Conservation (phyloP, 2,797 vertebrate genomes). For the Sebastes vulpes region DNA sequence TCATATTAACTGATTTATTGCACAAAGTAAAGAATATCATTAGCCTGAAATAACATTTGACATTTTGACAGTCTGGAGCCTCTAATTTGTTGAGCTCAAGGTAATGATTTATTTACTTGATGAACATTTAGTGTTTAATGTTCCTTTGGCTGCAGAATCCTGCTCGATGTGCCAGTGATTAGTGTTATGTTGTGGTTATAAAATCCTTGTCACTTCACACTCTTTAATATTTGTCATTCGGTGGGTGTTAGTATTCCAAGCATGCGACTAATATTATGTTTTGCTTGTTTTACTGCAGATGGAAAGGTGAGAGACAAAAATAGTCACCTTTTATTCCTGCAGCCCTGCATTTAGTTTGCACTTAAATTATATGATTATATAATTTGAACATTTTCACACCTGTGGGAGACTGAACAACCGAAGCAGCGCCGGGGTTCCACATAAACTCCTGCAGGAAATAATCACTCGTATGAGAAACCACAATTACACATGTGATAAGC, state of each 20-base stretch:
- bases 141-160: constrained; percentile 18
- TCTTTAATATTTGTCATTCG: background rate
- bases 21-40: constrained; percentile 35
- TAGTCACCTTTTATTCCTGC: background rate
- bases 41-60: constrained; percentile 26
- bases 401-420: background rate
- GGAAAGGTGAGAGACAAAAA: background rate
- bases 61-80: constrained; percentile 22
- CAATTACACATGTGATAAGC: constrained; percentile 13
- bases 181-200: background rate
- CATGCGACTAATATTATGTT: background rate
- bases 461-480: constrained; percentile 5
- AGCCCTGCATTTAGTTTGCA: background rate
- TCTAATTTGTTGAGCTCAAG: constrained; percentile 11
- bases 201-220: background rate
- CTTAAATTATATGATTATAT: constrained; percentile 1
- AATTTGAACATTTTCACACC: constrained; percentile 11
- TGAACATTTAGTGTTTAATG: constrained; percentile 22
- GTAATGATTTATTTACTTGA: constrained; percentile 37
- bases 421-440: background rate
- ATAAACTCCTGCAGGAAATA: constrained; percentile 17
- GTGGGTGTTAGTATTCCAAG: background rate
- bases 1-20: constrained; percentile 56
- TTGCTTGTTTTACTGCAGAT: background rate
- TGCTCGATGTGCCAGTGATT: constrained; percentile 12